Conservation (phyloP, 2,888 invertebrate genomes). For the Notocelia uddmanniana region DNA sequence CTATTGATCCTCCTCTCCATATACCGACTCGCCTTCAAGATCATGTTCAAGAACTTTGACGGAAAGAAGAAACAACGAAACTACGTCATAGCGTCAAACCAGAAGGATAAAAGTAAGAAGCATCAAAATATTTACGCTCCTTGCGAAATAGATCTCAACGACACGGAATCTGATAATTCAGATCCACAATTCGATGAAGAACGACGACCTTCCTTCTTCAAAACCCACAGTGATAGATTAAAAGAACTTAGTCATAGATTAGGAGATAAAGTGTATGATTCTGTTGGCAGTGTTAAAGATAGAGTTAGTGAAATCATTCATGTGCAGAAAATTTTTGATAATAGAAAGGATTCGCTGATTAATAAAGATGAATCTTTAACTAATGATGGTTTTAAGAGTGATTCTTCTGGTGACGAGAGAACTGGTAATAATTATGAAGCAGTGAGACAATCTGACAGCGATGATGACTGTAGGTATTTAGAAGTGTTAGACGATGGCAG, state of each 20-base stretch:
- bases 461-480: slow-evolving; percentile 73
- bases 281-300: slow-evolving; percentile 68
- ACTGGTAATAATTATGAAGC: slow-evolving; percentile 57
- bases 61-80: slow-evolving; percentile 58
- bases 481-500: slow-evolving; percentile 79
- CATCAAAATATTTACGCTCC: slow-evolving; percentile 68
- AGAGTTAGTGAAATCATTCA: slow-evolving; percentile 61
- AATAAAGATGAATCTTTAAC: slow-evolving; percentile 53
- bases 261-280: slow-evolving; percentile 72
- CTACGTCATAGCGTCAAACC: slow-evolving; percentile 57
- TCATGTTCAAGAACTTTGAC: slow-evolving; percentile 74
- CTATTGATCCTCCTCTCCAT: slow-evolving; percentile 82
- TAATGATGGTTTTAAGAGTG: slow-evolving; percentile 64
- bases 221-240: slow-evolving; percentile 64
- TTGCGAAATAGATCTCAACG: slow-evolving; percentile 74
- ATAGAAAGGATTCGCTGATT: slow-evolving; percentile 64
- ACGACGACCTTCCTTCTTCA: slow-evolving; percentile 55
- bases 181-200: slow-evolving; percentile 57
- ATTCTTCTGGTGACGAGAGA: slow-evolving; percentile 61
- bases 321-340: slow-evolving; percentile 63
- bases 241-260: slow-evolving; percentile 67
- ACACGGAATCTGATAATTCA: slow-evolving; percentile 63
- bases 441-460: slow-evolving; percentile 69
- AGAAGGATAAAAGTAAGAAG: slow-evolving; percentile 57
- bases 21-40: slow-evolving; percentile 75